Evolutionary conservation across 2,888 invertebrate genomes (phyloP).

Genomic region (Apotomis capreana): DNA sequence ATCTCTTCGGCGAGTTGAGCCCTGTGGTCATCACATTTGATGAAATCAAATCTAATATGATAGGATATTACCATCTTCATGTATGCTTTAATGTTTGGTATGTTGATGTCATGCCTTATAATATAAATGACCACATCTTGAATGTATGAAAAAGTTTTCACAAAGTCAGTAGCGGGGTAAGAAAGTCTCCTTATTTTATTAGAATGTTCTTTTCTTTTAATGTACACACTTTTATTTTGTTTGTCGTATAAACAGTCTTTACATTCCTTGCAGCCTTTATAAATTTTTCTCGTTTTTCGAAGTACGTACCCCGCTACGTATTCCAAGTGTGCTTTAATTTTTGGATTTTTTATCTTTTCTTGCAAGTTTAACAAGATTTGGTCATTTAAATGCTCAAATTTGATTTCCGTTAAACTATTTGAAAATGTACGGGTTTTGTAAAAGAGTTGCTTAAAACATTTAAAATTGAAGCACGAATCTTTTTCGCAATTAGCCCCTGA

Average conservation of each 20-base stretch:
- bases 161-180: neutral
- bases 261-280: neutral
- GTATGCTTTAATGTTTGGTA: neutral
- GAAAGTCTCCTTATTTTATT: neutral
- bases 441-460: neutral
- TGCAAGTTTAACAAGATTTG: neutral
- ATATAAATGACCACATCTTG: neutral
- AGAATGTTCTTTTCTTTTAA: conserved; percentile 1
- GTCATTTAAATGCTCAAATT: conserved; percentile 1
- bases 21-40: conserved; percentile 8
- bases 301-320: neutral
- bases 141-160: conserved; percentile 2
- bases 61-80: neutral
- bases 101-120: neutral
- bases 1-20: neutral
- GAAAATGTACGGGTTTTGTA: neutral
- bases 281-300: too few relatives aligned
- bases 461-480: neutral
- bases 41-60: neutral
- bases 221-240: neutral
- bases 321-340: conserved; percentile 2
- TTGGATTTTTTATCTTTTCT: neutral
- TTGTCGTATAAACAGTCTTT: neutral
- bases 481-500: neutral
- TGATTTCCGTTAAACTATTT: neutral